phyloP scores from a whole-genome alignment of 1,140 invertebrate genomes.

The Pachypeltis micranthus region DNA sequence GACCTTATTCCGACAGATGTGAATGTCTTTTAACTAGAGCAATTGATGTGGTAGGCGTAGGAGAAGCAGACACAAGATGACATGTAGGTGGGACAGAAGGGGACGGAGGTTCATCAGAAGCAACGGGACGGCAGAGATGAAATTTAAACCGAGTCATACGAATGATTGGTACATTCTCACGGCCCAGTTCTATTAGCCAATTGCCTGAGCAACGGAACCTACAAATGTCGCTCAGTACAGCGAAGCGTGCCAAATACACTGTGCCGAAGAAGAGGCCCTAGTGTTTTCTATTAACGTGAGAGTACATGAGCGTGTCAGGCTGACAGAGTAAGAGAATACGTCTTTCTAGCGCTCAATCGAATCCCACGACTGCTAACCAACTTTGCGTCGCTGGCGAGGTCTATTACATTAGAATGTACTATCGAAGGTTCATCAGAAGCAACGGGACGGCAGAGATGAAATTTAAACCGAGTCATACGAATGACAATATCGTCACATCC shows the following conservation, averaged over 20 bases:
- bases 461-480: slow-evolving; percentile 38
- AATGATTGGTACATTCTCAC: slow-evolving; percentile 67
- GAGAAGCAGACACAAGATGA: too few relatives aligned
- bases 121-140: slow-evolving; percentile 36
- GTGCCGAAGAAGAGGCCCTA: slow-evolving; percentile 76
- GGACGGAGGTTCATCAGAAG: slow-evolving; percentile 43
- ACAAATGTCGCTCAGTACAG: slow-evolving; percentile 47
- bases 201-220: slow-evolving; percentile 38
- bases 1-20: too few relatives aligned
- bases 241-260: slow-evolving; percentile 66
- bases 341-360: slow-evolving; percentile 73
- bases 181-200: slow-evolving; percentile 62
- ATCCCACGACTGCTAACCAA: slow-evolving; percentile 65
- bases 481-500: slow-evolving; percentile 52
- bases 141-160: slow-evolving; percentile 39
- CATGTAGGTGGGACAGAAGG: too few relatives aligned
- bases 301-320: slow-evolving; percentile 51
- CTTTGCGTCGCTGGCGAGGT: slow-evolving; percentile 68
- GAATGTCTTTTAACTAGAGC: too few relatives aligned
- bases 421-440: slow-evolving; percentile 45
- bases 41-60: too few relatives aligned
- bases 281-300: slow-evolving; percentile 74
- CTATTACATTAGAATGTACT: slow-evolving; percentile 49
- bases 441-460: slow-evolving; percentile 37
- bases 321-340: slow-evolving; percentile 47